These are phyloP conservation scores for Hirudo medicinalis DNA, from an alignment of 1,140 invertebrate genomes.

Conservation along the genomic window DNA sequence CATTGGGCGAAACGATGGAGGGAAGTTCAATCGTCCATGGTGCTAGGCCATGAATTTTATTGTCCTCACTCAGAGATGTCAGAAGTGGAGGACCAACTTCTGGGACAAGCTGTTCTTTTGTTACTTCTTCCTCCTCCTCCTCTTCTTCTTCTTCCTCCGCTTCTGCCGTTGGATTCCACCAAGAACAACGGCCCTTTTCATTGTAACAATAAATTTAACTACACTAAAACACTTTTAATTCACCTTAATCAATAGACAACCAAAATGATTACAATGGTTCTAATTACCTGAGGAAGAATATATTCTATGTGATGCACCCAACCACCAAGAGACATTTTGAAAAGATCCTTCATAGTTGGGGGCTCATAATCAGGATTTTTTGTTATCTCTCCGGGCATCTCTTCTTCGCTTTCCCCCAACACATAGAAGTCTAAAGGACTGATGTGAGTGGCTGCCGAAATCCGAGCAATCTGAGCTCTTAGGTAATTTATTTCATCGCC, in stretches of 20 bases:
- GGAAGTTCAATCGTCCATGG: conserved; percentile 52
- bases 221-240: neutral
- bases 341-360: conserved; percentile 44
- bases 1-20: conserved; percentile 39
- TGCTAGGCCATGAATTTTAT: conserved; percentile 45
- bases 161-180: conserved; percentile 47
- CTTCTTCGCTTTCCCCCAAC: conserved; percentile 47
- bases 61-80: conserved; percentile 39
- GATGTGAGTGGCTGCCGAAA: conserved; percentile 61
- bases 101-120: conserved; percentile 44
- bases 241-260: neutral
- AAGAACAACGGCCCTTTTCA: conserved; percentile 39
- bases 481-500: conserved; percentile 68
- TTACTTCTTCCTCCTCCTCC: conserved; percentile 44
- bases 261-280: neutral
- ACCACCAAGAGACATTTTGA: conserved; percentile 51
- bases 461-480: conserved; percentile 68
- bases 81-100: conserved; percentile 57
- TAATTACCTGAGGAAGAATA: conserved; percentile 58
- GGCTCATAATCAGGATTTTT: conserved; percentile 43
- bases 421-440: conserved; percentile 54
- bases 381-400: conserved; percentile 34
- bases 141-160: conserved; percentile 37
- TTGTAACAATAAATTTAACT: neutral
- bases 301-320: conserved; percentile 69